phyloP scores from a whole-genome alignment of 2,797 vertebrate species.

The Leucoraja ocellata region DNA sequence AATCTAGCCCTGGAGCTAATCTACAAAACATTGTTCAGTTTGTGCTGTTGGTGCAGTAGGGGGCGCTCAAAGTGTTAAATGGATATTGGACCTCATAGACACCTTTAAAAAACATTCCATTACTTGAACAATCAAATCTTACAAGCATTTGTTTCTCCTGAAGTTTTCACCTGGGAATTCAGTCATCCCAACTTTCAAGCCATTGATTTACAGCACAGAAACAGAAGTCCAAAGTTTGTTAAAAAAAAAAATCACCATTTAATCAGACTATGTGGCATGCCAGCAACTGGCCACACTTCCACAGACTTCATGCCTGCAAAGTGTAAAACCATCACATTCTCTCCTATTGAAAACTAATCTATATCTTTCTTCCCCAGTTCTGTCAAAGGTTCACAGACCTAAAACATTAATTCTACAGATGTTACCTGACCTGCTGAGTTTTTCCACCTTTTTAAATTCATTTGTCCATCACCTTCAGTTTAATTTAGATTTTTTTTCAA shows the following conservation, averaged over 20 bases:
- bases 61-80: conserved; percentile 20
- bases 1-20: too few species aligned
- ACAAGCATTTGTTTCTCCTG: background rate
- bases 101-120: background rate
- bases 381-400: too few species aligned
- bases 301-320: background rate
- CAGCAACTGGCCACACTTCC: too few species aligned
- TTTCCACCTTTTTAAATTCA: too few species aligned
- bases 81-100: background rate
- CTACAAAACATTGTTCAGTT: background rate
- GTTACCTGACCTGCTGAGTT: too few species aligned
- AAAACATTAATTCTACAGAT: too few species aligned
- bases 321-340: background rate
- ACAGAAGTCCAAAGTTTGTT: background rate
- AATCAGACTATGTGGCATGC: background rate
- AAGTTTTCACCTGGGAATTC: background rate
- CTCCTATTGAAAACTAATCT: too few species aligned
- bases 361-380: too few species aligned
- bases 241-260: background rate
- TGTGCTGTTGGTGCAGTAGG: conserved; percentile 8
- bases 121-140: background rate
- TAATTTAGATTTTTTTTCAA: too few species aligned
- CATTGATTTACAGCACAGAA: background rate
- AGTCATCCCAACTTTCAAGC: background rate
- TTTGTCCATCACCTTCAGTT: too few species aligned